phyloP scores from a whole-genome alignment of 2,888 invertebrate species.

The Tipula helvola region DNA sequence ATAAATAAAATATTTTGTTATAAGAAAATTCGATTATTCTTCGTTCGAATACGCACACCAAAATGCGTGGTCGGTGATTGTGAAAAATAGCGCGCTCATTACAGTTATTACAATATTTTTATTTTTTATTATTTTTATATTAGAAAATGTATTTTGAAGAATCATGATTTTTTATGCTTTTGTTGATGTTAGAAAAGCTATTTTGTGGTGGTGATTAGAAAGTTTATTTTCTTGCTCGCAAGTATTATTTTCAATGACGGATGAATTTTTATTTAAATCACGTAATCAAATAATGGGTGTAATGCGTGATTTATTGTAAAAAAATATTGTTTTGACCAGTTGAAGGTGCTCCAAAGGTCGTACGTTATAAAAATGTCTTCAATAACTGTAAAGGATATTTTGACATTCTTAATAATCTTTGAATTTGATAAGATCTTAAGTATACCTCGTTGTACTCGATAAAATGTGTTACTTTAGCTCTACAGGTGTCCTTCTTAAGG shows the following conservation, averaged over 20 bases:
- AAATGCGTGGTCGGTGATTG: not conserved
- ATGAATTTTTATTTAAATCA: not conserved
- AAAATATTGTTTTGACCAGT: not conserved
- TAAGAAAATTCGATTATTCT: not conserved
- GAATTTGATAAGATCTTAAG: too few species aligned
- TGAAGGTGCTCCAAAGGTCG: not conserved
- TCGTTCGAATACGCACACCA: not conserved
- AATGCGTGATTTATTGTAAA: not conserved
- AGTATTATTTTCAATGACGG: not conserved
- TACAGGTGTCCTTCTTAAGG: too few species aligned
- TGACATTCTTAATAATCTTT: too few species aligned
- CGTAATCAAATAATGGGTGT: not conserved
- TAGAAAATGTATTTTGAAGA: not conserved
- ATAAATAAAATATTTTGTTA: not conserved
- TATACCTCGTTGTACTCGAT: too few species aligned
- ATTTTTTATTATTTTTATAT: not conserved
- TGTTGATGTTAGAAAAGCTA: not conserved
- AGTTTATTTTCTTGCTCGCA: not conserved
- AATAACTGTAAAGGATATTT: too few species aligned
- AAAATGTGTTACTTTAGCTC: too few species aligned
- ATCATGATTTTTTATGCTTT: not conserved
- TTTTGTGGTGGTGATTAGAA: not conserved
- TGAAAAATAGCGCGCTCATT: not conserved
- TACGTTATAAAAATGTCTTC: not conserved
- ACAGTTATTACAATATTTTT: not conserved